A percentile compares a stretch with the other conserved stretches of the same genome.
Conservation (phyloP, 2,113 vertebrate species). For the Hyperoodon ampullatus region DNA sequence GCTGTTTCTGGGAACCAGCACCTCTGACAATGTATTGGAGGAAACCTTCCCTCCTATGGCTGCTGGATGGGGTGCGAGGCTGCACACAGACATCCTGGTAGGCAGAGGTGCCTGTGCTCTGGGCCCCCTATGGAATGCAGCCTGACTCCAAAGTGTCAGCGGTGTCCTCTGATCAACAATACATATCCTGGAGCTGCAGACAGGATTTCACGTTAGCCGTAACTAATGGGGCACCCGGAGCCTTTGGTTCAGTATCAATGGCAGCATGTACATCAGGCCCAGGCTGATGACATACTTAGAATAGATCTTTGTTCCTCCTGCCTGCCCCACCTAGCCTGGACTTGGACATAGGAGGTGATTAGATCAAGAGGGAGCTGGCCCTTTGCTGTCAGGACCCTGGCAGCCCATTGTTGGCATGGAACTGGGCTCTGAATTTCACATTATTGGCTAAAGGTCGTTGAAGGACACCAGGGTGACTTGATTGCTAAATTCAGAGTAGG, state of each 20-base stretch:
- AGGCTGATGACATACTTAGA: background rate
- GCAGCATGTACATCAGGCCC: background rate
- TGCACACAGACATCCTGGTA: background rate
- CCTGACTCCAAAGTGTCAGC: background rate
- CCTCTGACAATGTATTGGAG: background rate
- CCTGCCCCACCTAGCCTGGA: background rate
- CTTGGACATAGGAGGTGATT: background rate
- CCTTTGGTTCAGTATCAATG: background rate
- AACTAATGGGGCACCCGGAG: fast-evolving
- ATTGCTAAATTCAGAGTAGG: background rate
- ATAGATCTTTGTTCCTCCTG: background rate
- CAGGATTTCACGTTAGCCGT: background rate
- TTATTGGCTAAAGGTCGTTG: background rate
- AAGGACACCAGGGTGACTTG: background rate
- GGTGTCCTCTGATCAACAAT: background rate
- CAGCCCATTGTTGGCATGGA: background rate
- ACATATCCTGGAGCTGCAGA: background rate
- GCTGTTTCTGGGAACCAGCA: conserved; percentile 40
- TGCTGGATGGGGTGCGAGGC: background rate
- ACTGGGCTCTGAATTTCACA: background rate
- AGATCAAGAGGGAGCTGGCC: background rate
- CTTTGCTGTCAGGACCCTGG: background rate
- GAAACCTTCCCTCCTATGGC: background rate
- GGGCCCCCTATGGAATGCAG: background rate
- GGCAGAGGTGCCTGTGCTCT: background rate